phyloP scores from a whole-genome alignment of 2,888 invertebrate genomes.

The Teleogryllus oceanicus region DNA sequence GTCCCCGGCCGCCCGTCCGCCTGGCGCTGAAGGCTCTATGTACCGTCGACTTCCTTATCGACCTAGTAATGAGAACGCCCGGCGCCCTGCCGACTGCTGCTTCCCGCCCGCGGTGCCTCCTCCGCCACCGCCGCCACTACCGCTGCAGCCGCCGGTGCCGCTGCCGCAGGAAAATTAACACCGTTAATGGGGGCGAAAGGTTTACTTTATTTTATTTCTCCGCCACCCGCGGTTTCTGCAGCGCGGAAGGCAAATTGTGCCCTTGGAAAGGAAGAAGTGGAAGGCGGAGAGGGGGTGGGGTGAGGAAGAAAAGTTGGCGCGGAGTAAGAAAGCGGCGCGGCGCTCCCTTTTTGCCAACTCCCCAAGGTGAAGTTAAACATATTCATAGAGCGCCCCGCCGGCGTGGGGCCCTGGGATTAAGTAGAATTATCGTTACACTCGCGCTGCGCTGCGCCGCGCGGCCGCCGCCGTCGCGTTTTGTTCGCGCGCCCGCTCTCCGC shows the following conservation, averaged over 20 bases:
- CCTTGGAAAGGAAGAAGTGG: not conserved
- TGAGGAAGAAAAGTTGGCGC: not conserved
- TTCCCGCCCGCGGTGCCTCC: not conserved
- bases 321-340: constrained; percentile 19
- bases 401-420: not conserved
- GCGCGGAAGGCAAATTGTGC: constrained; percentile 21
- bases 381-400: not conserved
- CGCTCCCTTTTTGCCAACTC: not conserved
- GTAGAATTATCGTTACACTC: constrained; percentile 6
- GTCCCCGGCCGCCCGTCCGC: not conserved
- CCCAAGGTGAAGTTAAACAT: constrained; percentile 18
- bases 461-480: too few relatives aligned
- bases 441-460: not conserved
- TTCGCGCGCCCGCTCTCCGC: too few relatives aligned
- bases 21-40: not conserved
- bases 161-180: not conserved
- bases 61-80: not conserved
- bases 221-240: not conserved
- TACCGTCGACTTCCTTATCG: constrained; percentile 18
- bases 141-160: not conserved
- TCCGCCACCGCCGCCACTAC: not conserved
- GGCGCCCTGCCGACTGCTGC: not conserved
- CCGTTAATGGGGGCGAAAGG: constrained; percentile 18
- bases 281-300: not conserved
- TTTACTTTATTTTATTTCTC: constrained; percentile 7